Conservation (phyloP, 1,140 invertebrate genomes). For the Pantala flavescens region DNA sequence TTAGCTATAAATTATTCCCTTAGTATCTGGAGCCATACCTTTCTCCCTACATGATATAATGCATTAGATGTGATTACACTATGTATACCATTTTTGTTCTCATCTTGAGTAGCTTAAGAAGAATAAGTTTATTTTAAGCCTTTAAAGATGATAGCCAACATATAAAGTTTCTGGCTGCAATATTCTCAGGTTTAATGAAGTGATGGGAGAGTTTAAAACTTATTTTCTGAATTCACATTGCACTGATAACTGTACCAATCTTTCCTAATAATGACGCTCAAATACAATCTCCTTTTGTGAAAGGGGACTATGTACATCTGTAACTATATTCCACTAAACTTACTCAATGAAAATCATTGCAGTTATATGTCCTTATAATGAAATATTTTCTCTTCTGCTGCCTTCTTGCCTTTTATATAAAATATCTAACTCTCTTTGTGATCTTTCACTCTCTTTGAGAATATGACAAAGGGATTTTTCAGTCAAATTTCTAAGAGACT, state of each 20-base stretch:
- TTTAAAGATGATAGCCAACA: too few species aligned
- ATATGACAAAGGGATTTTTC: neutral
- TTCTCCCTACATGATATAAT: too few species aligned
- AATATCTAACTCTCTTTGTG: conserved; percentile 10
- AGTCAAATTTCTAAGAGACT: neutral
- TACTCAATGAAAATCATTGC: too few species aligned
- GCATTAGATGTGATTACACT: too few species aligned
- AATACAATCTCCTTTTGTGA: neutral
- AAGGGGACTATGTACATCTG: neutral
- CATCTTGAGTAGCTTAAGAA: too few species aligned
- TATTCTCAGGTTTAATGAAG: too few species aligned
- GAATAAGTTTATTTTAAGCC: too few species aligned
- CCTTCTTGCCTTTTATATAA: conserved; percentile 4
- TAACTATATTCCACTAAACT: too few species aligned
- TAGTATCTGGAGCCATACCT: too few species aligned
- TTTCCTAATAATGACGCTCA: neutral
- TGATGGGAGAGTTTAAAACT: neutral
- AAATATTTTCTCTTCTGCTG: neutral
- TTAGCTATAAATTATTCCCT: too few species aligned
- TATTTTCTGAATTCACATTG: neutral
- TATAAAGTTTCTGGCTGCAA: too few species aligned
- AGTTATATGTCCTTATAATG: neutral
- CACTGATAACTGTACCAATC: neutral
- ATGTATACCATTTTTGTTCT: too few species aligned
- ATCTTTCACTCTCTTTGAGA: neutral